Base-by-base conservation (phyloP, 2,113 vertebrate species). In the Epinephelus moara region DNA sequence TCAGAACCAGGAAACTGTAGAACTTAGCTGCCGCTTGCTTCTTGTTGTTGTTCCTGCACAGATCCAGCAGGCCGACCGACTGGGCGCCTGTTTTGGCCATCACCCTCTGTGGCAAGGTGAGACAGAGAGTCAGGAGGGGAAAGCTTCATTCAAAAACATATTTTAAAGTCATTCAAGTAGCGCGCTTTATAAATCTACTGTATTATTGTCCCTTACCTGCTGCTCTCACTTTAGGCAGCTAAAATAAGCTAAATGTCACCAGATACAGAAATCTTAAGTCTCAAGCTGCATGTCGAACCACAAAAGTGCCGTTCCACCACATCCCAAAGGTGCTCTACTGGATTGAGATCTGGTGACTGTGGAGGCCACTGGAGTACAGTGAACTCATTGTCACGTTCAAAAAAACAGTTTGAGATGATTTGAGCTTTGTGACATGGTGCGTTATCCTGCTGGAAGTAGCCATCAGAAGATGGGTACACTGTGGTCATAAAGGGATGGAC, bases 21-120 rank as follows among this genome's bases (percentile, higher is more conserved):
- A 99, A 99, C 91, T 99, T 99, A 25, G 98, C 98, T 0, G 98
- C 98, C 1, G 98, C 98, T 94, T 99, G 98, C 87, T 99, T 99
- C 90, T 96, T 96, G 90, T 99, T 99, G 2, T 98, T 99, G 92
- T 98, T 98, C 92, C 95, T 95, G 95, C 98, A 99, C 83, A 99
- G 94, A 72, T 98, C 98, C 66, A 99, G 95, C 93, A 99, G 96
- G 93, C 98, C 97, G 93, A 99, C 97, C 1, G 98, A 98, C 86
- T 98, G 97, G 0, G 96, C 95, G 70, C 98, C 98, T 1, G 98
- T 99, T 94, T 98, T 99, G 30, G 97, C 96, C 92, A 99, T 96
- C 87, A 97, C 98, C 91, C 98, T 96, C 98, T 99, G 93, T 57
- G 94, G 73, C 93, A 82, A 88, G 13, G 18, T 6, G 63, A 42